Percentiles rank a stretch among this genome's conserved stretches.
Evolutionary conservation across 2,797 vertebrate genomes (phyloP).

Genomic region (Oceanodroma leucorhoa): DNA sequence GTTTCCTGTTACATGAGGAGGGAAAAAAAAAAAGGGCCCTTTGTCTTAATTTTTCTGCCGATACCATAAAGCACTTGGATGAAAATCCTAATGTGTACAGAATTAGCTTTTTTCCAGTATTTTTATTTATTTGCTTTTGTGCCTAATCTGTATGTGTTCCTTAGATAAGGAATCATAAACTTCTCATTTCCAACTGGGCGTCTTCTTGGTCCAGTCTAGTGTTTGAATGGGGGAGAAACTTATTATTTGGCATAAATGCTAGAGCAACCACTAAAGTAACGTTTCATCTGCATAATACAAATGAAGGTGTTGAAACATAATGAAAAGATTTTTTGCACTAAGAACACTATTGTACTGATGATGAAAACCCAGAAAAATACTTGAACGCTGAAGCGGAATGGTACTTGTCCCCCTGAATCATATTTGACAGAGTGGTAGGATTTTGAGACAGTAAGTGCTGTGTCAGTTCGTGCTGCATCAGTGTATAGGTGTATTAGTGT

Average conservation of each 20-base stretch:
- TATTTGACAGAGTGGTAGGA: not conserved
- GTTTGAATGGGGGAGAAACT: not conserved
- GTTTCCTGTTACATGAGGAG: not conserved
- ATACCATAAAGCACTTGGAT: not conserved
- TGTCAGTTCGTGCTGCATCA: rapidly evolving
- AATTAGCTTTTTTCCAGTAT: not conserved
- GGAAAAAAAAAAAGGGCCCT: not conserved
- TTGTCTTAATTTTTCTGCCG: not conserved
- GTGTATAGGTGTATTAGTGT: not conserved
- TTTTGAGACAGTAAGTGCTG: not conserved
- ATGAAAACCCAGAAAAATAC: not conserved
- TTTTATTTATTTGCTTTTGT: not conserved
- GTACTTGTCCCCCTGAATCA: not conserved
- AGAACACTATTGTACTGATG: not conserved
- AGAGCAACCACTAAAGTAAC: not conserved
- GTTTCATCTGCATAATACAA: not conserved
- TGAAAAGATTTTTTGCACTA: not conserved
- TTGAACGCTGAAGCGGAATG: not conserved
- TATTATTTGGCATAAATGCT: not conserved
- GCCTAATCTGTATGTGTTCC: not conserved
- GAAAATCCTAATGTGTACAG: not conserved
- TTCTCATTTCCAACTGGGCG: not conserved
- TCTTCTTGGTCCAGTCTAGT: not conserved
- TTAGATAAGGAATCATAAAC: not conserved
- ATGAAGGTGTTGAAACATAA: not conserved